Percentiles rank a stretch among this genome's conserved stretches.
phyloP scores from a whole-genome alignment of 2,113 vertebrate species.

The Caretta caretta region DNA sequence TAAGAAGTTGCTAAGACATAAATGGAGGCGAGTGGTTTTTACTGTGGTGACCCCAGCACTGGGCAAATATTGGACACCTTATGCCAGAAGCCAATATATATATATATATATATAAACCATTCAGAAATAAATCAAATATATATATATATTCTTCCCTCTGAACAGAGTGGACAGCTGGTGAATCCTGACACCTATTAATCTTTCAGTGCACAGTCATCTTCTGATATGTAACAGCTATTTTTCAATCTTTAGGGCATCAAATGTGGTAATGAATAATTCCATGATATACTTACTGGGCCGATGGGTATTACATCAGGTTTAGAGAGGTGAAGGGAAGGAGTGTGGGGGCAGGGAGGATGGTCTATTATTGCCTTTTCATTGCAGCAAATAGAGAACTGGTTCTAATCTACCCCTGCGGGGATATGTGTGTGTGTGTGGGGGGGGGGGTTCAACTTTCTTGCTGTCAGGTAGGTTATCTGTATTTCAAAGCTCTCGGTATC shows the following conservation, averaged over 20 bases:
- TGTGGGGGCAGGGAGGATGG: constrained; percentile 4
- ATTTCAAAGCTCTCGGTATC: constrained; percentile 46
- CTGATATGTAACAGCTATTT: constrained; percentile 64
- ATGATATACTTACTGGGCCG: constrained; percentile 32
- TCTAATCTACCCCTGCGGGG: constrained; percentile 36
- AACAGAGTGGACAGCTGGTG: constrained; percentile 50
- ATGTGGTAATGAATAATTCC: constrained; percentile 54
- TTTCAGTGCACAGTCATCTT: constrained; percentile 43
- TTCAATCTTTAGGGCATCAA: constrained; percentile 56
- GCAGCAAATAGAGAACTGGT: constrained; percentile 40
- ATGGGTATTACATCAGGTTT: constrained; percentile 32
- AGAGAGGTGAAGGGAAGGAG: not conserved
- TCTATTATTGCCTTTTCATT: constrained; percentile 32
- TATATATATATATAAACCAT: not conserved
- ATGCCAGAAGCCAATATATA: constrained; percentile 3
- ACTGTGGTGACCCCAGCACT: constrained; percentile 1
- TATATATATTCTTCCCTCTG: not conserved
- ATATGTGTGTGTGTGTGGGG: not conserved
- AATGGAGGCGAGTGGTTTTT: constrained; percentile 25
- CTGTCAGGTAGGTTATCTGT: constrained; percentile 62
- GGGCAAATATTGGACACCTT: constrained; percentile 27
- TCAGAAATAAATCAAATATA: not conserved
- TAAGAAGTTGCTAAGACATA: not conserved
- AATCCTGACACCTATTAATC: constrained; percentile 66
- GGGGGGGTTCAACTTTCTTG: constrained; percentile 38